phyloP scores from a whole-genome alignment of 2,113 vertebrate genomes.

The Monopterus albus region DNA sequence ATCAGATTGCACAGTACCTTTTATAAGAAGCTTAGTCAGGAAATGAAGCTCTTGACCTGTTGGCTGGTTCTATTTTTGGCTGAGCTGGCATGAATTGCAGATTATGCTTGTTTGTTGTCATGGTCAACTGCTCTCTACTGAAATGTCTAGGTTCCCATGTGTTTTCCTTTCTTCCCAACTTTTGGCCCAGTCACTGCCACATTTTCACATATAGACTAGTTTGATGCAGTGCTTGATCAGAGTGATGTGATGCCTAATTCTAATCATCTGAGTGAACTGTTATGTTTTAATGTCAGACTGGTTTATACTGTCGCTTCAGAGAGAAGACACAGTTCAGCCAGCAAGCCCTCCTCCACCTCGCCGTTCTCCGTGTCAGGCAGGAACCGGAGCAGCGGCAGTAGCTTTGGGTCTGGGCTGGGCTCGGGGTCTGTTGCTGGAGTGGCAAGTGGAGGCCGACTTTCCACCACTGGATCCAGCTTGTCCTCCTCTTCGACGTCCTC shows the following conservation, averaged over 20 bases:
- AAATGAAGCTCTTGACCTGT: slow-evolving; percentile 68
- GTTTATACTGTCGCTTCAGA: slow-evolving; percentile 74
- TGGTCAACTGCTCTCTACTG: slow-evolving; percentile 22
- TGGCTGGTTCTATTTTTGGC: slow-evolving; percentile 68
- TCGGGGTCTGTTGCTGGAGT: slow-evolving; percentile 74
- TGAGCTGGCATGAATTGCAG: slow-evolving; percentile 63
- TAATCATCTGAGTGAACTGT: background rate
- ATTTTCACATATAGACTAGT: background rate
- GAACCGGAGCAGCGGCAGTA: slow-evolving; percentile 83
- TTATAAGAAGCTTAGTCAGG: slow-evolving; percentile 59
- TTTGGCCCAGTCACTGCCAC: background rate
- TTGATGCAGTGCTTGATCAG: background rate
- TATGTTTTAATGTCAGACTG: slow-evolving; percentile 33
- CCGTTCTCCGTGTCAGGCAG: slow-evolving; percentile 87
- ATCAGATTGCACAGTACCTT: slow-evolving; percentile 53
- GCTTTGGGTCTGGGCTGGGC: slow-evolving; percentile 75
- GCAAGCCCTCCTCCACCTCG: slow-evolving; percentile 86
- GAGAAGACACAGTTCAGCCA: slow-evolving; percentile 95
- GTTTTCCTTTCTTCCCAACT: background rate
- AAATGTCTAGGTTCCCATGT: slow-evolving; percentile 9
- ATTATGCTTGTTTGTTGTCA: slow-evolving; percentile 50
- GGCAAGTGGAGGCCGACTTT: slow-evolving; percentile 83
- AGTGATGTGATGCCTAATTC: background rate
- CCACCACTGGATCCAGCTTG: slow-evolving; percentile 73
- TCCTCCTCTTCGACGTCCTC: slow-evolving; percentile 83